Base-by-base conservation (phyloP, 2,797 vertebrate genomes). In the Gobio occitaniae region DNA sequence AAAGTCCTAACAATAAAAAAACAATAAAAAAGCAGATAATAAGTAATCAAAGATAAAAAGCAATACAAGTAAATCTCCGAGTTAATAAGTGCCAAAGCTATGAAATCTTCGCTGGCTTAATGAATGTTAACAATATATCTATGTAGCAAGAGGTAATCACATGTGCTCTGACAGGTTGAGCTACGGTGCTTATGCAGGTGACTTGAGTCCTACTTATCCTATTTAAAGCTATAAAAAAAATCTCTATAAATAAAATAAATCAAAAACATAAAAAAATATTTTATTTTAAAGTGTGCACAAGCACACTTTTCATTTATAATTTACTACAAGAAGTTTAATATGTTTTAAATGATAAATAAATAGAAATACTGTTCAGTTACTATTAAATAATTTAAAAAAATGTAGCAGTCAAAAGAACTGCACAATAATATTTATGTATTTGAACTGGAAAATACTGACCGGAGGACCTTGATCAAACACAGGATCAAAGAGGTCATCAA, bases 401-500 rank as follows among this genome's bases (percentile, higher is more conserved):
- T 25, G 25, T 25, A 25, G 25, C 25, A 25, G 25, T 25, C 25
- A 25, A 44, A 61, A 65, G 2, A 44, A 78, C 48, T 68, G 47
- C 2, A 44, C n/a, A 78, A 75, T 59, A 68, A 74, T 69, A 41
- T 50, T 54, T n/a, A 52, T 74, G 3, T 41, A 11, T 47, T 82
- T 66, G 15, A 78, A 81, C 69, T 56, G 63, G 69, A 38, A 17
- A 6, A 70, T 10, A 95, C 96, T 94, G 68, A 93, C 93, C 15
- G 93, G 92, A 88, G 93, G 92, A 83, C 94, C 91, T 0, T 95
- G 92, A 83, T 96, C 94, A 36, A 97, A 91, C 29, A 97, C 95
- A 0, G 95, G 91, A 69, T 95, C 93, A 74, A 98, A 99, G 81
- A 99, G 90, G 86, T 96, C 93, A 88, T 99, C 97, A 85, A 98